Evolutionary conservation across 2,113 vertebrate genomes (phyloP).

Genomic region (Laticauda colubrina): DNA sequence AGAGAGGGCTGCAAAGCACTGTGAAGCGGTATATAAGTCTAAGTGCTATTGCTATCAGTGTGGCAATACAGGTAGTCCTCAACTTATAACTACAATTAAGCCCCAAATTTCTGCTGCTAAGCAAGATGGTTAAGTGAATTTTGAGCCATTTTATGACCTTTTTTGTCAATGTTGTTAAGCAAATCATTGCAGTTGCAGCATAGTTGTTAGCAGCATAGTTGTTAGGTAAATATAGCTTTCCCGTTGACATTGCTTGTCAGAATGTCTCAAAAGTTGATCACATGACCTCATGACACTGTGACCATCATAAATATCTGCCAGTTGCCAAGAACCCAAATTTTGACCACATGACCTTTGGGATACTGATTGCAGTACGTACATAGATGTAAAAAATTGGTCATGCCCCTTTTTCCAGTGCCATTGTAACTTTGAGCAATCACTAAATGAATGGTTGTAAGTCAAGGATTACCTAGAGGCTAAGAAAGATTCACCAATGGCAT

Average conservation of each 20-base stretch:
- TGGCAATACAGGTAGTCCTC: neutral
- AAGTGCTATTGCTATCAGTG: neutral
- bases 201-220: neutral
- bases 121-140: too few relatives aligned
- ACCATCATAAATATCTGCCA: neutral
- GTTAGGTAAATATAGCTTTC: neutral
- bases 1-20: too few relatives aligned
- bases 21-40: too few relatives aligned
- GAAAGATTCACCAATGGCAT: neutral
- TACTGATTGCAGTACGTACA: neutral
- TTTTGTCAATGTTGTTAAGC: too few relatives aligned
- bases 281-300: neutral
- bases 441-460: neutral
- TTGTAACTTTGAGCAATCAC: neutral
- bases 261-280: neutral
- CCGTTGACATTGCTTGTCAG: neutral
- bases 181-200: neutral
- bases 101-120: too few relatives aligned
- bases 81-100: too few relatives aligned
- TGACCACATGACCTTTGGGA: neutral
- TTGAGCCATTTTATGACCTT: too few relatives aligned
- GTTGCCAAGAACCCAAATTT: neutral
- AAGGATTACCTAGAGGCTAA: neutral
- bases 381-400: neutral
- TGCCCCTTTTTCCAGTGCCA: neutral